These are phyloP conservation scores for Aldrovandia affinis DNA, from an alignment of 2,797 vertebrate species.

Conservation along the genomic window DNA sequence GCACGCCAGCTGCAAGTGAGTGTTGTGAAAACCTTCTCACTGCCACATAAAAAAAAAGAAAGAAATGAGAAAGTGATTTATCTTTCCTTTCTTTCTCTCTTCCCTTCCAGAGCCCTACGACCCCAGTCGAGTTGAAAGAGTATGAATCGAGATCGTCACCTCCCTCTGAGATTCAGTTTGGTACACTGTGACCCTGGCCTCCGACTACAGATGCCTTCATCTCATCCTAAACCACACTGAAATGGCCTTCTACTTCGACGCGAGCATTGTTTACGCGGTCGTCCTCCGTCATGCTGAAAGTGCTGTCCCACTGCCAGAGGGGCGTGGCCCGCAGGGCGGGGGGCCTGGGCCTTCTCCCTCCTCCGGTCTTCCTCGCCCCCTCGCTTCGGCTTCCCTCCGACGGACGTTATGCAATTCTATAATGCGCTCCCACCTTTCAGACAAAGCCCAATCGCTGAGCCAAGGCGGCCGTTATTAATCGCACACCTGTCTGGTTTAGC, in stretches of 20 bases:
- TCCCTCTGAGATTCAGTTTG: constrained; percentile 24
- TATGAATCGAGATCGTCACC: constrained; percentile 69
- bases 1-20: background rate
- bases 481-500: constrained; percentile 33
- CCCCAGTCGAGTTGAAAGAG: constrained; percentile 94
- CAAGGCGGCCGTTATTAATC: constrained; percentile 36
- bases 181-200: constrained; percentile 52
- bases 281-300: constrained; percentile 58
- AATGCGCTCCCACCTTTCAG: constrained; percentile 34
- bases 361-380: constrained; percentile 33
- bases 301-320: constrained; percentile 65
- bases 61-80: constrained; percentile 7
- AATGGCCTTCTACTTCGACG: constrained; percentile 40
- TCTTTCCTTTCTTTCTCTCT: constrained; percentile 50
- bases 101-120: constrained; percentile 84
- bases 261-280: constrained; percentile 54
- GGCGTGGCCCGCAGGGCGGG: constrained; percentile 50
- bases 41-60: background rate
- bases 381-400: constrained; percentile 36
- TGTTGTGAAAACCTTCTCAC: background rate
- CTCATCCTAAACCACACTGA: constrained; percentile 53
- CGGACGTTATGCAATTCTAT: constrained; percentile 34
- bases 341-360: background rate
- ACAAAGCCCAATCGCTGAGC: constrained; percentile 47
- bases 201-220: constrained; percentile 61